phyloP scores from a whole-genome alignment of 2,797 vertebrate genomes.

The Parotocinclus haroldoi region DNA sequence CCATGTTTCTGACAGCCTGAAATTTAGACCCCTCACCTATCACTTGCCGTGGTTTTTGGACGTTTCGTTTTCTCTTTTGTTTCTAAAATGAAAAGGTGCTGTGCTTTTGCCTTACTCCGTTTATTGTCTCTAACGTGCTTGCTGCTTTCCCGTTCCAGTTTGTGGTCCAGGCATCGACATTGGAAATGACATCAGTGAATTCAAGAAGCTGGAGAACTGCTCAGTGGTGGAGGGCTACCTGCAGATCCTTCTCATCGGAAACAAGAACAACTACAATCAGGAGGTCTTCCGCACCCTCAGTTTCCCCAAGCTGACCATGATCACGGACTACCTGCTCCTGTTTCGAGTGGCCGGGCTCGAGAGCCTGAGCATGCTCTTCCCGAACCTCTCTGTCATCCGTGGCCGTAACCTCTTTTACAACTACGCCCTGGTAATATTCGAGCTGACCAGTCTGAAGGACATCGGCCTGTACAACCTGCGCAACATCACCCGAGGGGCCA shows the following conservation, averaged over 20 bases:
- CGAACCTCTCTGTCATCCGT: conserved; percentile 93
- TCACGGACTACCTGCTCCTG: conserved; percentile 93
- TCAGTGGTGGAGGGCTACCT: conserved; percentile 96
- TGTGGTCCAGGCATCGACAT: conserved; percentile 91
- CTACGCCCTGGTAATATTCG: conserved; percentile 94
- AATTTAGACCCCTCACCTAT: too few species aligned
- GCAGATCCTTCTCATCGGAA: conserved; percentile 90
- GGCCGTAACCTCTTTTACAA: conserved; percentile 95
- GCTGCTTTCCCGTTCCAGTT: conserved; percentile 65
- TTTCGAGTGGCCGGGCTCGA: conserved; percentile 93
- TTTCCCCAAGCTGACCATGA: conserved; percentile 93
- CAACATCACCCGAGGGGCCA: conserved; percentile 91
- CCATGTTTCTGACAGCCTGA: too few species aligned
- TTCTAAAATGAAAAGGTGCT: too few species aligned
- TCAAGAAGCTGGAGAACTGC: conserved; percentile 91
- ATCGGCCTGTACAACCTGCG: conserved; percentile 90
- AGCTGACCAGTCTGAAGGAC: conserved; percentile 95
- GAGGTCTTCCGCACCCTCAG: conserved; percentile 87
- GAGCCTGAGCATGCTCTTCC: conserved; percentile 92
- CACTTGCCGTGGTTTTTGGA: too few species aligned
- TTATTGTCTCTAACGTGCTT: not conserved
- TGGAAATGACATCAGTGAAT: conserved; percentile 86
- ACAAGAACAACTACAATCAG: conserved; percentile 75
- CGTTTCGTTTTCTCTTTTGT: too few species aligned
- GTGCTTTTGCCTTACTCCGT: too few species aligned